A percentile compares a stretch with the other conserved stretches of the same genome.
Conservation (phyloP, 2,113 vertebrate species). For the Galemys pyrenaicus region DNA sequence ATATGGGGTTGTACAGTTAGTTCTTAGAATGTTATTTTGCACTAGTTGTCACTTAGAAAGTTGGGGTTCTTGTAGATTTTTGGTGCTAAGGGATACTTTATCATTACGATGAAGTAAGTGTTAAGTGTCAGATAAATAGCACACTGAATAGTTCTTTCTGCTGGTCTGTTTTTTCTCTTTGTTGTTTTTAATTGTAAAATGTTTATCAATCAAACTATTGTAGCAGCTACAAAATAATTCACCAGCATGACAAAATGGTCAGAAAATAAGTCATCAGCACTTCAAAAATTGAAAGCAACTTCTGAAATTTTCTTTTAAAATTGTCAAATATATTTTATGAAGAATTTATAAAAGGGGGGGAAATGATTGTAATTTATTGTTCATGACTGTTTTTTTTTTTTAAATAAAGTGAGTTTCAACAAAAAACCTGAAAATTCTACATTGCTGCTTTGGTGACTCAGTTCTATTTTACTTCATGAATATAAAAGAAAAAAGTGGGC, state of each 20-base stretch:
- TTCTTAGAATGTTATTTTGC: slow-evolving; percentile 84
- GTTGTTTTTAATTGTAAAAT: slow-evolving; percentile 79
- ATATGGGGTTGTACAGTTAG: slow-evolving; percentile 73
- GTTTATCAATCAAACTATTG: slow-evolving; percentile 79
- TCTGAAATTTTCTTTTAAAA: slow-evolving; percentile 82
- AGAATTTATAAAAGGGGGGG: slow-evolving; percentile 85
- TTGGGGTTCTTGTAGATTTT: slow-evolving; percentile 78
- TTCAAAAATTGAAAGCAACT: slow-evolving; percentile 81
- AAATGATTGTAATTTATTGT: slow-evolving; percentile 89
- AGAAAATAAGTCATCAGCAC: slow-evolving; percentile 82
- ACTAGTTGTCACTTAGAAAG: slow-evolving; percentile 86
- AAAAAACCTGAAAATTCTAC: slow-evolving; percentile 18
- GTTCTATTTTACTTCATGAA: neutral
- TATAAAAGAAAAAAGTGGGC: neutral
- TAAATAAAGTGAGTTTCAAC: slow-evolving; percentile 86
- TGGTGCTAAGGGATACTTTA: slow-evolving; percentile 86
- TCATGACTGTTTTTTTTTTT: slow-evolving; percentile 82
- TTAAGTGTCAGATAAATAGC: slow-evolving; percentile 78
- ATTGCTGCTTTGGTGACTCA: slow-evolving; percentile 57
- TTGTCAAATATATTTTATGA: slow-evolving; percentile 89
- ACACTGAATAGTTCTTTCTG: slow-evolving; percentile 78
- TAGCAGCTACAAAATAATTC: slow-evolving; percentile 85
- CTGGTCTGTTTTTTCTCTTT: slow-evolving; percentile 74
- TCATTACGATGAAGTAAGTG: slow-evolving; percentile 78
- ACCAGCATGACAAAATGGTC: slow-evolving; percentile 86